Conservation (phyloP, 2,797 vertebrate genomes). For the Pitangus sulphuratus region DNA sequence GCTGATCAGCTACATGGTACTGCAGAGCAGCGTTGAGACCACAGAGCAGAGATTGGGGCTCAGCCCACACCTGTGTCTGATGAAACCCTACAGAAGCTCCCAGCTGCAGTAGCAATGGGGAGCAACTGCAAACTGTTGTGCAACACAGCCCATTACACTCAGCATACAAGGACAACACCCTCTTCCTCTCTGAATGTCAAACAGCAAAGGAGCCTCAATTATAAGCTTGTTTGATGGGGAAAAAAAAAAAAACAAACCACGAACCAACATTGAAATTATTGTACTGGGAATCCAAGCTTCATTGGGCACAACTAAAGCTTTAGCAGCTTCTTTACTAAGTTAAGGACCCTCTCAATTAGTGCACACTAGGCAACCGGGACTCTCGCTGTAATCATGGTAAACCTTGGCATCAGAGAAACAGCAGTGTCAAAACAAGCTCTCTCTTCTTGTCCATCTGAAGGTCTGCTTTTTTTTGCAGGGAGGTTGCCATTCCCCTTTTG, state of each 20-base stretch:
- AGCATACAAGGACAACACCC: background rate
- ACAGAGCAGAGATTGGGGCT: background rate
- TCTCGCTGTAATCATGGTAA: background rate
- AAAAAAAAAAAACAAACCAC: background rate
- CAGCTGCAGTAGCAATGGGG: accelerated
- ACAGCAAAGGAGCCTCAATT: background rate
- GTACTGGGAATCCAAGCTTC: background rate
- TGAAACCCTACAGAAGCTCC: background rate
- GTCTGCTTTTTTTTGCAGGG: background rate
- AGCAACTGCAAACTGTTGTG: background rate
- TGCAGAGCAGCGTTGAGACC: background rate
- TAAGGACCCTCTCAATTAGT: background rate
- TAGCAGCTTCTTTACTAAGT: background rate
- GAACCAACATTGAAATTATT: background rate
- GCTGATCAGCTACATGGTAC: background rate
- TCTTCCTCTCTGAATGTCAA: background rate
- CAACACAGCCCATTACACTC: background rate
- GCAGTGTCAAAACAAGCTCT: background rate
- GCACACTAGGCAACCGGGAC: background rate
- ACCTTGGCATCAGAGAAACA: background rate
- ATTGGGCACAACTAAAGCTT: background rate
- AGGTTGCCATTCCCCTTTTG: background rate
- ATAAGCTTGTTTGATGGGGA: background rate
- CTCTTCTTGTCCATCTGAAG: background rate
- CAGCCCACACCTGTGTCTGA: background rate